These are phyloP conservation scores for Diplazon laetatorius DNA, from an alignment of 2,888 invertebrate genomes.

Conservation along the genomic window DNA sequence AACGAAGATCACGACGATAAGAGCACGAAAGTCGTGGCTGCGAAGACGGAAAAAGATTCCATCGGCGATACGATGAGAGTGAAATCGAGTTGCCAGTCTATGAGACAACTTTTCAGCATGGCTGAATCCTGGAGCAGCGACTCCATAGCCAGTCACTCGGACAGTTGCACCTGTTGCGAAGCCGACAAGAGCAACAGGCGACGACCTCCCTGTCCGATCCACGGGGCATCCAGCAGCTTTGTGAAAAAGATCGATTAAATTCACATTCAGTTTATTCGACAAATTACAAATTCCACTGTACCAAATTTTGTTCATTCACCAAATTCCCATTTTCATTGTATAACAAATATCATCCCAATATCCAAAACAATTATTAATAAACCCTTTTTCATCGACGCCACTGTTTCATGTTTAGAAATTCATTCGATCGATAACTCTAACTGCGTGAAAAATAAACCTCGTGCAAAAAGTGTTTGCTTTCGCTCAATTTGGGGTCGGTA, in stretches of 20 bases:
- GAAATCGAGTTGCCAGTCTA: conserved; percentile 67
- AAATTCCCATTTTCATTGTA: too few species aligned
- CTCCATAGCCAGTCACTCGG: conserved; percentile 72
- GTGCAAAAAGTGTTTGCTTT: too few species aligned
- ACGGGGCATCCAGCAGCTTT: conserved; percentile 58
- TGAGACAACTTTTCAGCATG: conserved; percentile 73
- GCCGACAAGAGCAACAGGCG: conserved; percentile 57
- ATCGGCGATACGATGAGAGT: conserved; percentile 41
- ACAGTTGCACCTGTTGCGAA: conserved; percentile 73
- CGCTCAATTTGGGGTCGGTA: too few species aligned
- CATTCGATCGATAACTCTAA: too few species aligned
- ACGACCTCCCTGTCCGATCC: conserved; percentile 66
- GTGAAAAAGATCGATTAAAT: conserved; percentile 17
- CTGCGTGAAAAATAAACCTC: too few species aligned
- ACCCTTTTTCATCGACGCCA: background rate
- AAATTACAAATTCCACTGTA: background rate
- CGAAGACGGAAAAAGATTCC: background rate
- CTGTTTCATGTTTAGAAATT: too few species aligned
- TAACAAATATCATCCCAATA: too few species aligned
- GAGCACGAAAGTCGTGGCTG: conserved; percentile 22
- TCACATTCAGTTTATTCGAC: background rate
- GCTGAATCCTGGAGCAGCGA: conserved; percentile 75
- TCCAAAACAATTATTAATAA: too few species aligned
- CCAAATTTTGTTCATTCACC: background rate
- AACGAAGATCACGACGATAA: conserved; percentile 4